A percentile compares a stretch with the other conserved stretches of the same genome.
phyloP scores from a whole-genome alignment of 2,113 vertebrate genomes.

The Ctenodactylus gundi region DNA sequence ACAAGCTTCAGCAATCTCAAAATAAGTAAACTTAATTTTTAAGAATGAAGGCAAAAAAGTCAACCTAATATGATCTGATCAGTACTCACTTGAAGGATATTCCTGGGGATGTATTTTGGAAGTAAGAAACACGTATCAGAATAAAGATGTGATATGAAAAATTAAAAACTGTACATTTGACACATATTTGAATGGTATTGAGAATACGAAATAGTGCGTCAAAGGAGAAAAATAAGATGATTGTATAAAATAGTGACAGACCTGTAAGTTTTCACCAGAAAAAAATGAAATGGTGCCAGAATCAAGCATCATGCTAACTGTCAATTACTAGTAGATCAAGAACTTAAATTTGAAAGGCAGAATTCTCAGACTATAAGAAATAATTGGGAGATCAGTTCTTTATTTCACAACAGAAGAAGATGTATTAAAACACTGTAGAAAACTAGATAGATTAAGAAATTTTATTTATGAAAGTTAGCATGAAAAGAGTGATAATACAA shows the following conservation, averaged over 20 bases:
- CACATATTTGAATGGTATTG: background rate
- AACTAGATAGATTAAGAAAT: background rate
- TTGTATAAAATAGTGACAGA: background rate
- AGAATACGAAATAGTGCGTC: background rate
- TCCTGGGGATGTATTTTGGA: background rate
- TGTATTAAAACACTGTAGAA: constrained; percentile 1
- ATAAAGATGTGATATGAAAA: background rate
- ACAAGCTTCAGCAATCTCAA: background rate
- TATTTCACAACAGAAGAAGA: background rate
- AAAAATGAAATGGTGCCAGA: background rate
- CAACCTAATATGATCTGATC: background rate
- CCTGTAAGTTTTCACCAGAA: background rate
- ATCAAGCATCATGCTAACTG: background rate
- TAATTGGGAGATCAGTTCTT: background rate
- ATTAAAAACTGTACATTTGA: background rate
- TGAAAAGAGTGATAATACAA: background rate
- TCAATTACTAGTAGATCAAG: background rate
- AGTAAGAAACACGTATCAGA: background rate
- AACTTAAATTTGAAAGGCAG: background rate
- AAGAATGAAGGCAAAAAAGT: background rate
- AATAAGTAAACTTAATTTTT: background rate
- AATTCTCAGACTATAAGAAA: background rate
- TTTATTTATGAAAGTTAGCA: background rate
- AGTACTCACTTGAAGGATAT: background rate
- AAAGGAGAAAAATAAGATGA: background rate